Evolutionary conservation across 2,797 vertebrate species (phyloP).

Genomic region (Coluber constrictor): DNA sequence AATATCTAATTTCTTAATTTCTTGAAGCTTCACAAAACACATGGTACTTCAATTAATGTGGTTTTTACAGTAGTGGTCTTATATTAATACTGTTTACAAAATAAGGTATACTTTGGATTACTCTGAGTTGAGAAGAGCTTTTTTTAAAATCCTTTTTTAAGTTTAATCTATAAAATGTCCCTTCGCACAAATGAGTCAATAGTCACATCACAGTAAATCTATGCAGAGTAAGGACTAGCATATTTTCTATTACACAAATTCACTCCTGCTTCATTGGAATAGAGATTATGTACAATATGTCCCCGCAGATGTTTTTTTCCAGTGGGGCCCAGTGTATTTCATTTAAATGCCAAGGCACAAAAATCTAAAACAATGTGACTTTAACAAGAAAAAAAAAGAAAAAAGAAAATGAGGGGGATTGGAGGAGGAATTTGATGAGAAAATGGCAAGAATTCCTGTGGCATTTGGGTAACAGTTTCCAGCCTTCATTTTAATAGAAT

Average conservation of each 20-base stretch:
- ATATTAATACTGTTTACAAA: constrained; percentile 59
- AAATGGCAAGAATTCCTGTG: constrained; percentile 85
- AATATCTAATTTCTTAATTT: constrained; percentile 34
- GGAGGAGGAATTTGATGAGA: constrained; percentile 84
- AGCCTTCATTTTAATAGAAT: constrained; percentile 84
- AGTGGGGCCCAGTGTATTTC: constrained; percentile 79
- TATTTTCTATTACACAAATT: constrained; percentile 68
- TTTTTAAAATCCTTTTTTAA: constrained; percentile 50
- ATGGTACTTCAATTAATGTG: constrained; percentile 2
- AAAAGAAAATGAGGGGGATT: constrained; percentile 47
- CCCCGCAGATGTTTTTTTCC: constrained; percentile 79
- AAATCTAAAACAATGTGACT: constrained; percentile 83
- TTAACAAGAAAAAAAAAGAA: constrained; percentile 69
- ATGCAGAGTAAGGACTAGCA: constrained; percentile 69
- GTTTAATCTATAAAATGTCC: constrained; percentile 74
- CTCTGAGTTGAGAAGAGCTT: constrained; percentile 57
- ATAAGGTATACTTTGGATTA: constrained; percentile 65
- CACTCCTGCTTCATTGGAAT: constrained; percentile 75
- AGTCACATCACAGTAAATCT: constrained; percentile 71
- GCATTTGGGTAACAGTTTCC: constrained; percentile 85
- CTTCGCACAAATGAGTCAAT: constrained; percentile 71
- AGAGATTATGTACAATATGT: constrained; percentile 79
- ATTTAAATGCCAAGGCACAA: constrained; percentile 82
- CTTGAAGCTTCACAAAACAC: constrained; percentile 27
- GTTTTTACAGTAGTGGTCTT: not conserved